Evolutionary conservation across 2,888 invertebrate species (phyloP), one percentile per base, ranked within the genome.

Genomic region (Drosophila pullipes): DNA sequence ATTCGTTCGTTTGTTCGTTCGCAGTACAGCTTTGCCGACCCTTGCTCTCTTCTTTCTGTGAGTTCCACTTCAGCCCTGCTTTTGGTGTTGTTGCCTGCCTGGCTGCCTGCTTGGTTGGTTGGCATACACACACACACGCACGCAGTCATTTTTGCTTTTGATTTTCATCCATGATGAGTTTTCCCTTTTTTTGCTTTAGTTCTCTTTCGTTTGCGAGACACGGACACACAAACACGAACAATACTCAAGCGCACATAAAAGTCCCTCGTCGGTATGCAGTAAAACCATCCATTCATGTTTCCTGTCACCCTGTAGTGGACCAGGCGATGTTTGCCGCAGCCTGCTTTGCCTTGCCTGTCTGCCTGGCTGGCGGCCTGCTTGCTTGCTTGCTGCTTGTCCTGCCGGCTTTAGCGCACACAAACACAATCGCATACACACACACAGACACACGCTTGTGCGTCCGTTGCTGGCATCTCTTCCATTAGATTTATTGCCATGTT

Each of bases 401-500:
- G 73, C 73, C 74, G 61, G 70, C 70, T 76, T 76, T 63, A 54
- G 59, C 60, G 61, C 62, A 55, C 67, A 59, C 54, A 62, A 39
- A 61, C 50, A 62, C 41, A 47, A 39, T 28, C n/a, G 39, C 33
- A 39, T 35, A 59, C 41, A 57, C 39, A 30, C 13, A 41, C 13
- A 5, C n/a, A 57, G 28, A 30, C 31, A 33, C n/a, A 44, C 10
- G 30, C 22, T n/a, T 41, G 35, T 62, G 49, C 78, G 69, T 59
- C 69, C 69, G 57, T 73, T 79, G 82, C 78, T 81, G 76, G 76
- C 77, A 78, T 74, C 83, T 89, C 82, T 89, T 76, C 81, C 85
- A 90, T 91, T 84, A 91, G 90, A 91, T 92, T 92, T 92, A 91
- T 91, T 91, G 89, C 89, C 88, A 86, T 85, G 89, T 91, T 90